phyloP scores from a whole-genome alignment of 2,888 invertebrate genomes.

The Mythimna lalbum region DNA sequence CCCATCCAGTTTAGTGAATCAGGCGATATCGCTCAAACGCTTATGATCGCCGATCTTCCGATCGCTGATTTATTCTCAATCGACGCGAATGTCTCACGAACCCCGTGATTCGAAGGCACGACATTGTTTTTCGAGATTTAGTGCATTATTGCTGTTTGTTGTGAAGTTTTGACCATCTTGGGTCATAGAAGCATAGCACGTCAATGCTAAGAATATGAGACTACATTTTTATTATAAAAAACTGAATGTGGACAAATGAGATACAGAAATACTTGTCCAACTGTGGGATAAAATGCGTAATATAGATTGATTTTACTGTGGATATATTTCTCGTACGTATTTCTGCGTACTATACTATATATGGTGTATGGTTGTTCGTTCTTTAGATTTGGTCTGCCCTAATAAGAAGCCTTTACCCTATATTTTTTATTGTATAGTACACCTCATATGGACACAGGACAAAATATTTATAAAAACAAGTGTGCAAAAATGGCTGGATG shows the following conservation, averaged over 20 bases:
- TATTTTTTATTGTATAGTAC: no score
- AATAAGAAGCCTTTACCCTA: no score
- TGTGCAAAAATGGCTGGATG: no score
- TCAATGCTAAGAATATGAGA: background rate
- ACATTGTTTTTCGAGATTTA: constrained; percentile 61
- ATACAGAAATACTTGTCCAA: no score
- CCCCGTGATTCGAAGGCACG: constrained; percentile 67
- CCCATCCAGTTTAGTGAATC: constrained; percentile 81
- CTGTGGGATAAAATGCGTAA: no score
- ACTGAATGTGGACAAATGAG: background rate
- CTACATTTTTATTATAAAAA: background rate
- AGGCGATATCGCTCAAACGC: constrained; percentile 72
- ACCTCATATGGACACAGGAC: no score
- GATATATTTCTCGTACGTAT: no score
- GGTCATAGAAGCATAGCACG: background rate
- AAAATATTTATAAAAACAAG: no score
- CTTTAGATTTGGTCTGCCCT: no score
- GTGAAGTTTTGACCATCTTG: background rate
- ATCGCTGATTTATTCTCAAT: constrained; percentile 76
- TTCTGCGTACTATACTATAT: no score
- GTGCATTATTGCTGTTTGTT: constrained; percentile 38
- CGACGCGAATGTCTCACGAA: constrained; percentile 68
- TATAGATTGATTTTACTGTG: no score
- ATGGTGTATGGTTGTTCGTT: no score
- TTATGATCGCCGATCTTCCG: constrained; percentile 73